Evolutionary conservation across 2,888 invertebrate species (phyloP).

Genomic region (Rotaria sp.): DNA sequence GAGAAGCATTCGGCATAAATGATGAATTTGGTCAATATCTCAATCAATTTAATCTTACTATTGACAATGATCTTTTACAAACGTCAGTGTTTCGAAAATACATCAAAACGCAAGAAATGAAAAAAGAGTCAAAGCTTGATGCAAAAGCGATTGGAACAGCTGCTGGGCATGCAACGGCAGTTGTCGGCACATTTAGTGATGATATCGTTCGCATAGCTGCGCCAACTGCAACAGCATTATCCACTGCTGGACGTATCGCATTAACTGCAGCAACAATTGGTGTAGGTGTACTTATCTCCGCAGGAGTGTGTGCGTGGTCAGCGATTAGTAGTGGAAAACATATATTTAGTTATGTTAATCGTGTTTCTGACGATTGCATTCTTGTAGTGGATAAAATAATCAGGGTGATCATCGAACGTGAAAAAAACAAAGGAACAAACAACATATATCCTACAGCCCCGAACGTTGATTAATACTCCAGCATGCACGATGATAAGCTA

Average conservation of each 20-base stretch:
- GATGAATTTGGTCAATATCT: background rate
- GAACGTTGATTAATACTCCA: no score
- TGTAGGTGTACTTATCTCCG: background rate
- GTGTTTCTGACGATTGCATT: background rate
- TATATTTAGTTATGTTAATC: background rate
- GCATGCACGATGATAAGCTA: no score
- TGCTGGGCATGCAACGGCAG: background rate
- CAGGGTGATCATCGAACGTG: background rate
- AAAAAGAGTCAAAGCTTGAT: background rate
- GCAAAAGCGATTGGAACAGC: no score
- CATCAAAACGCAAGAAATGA: background rate
- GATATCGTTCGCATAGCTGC: background rate
- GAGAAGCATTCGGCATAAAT: background rate
- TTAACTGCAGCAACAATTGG: background rate
- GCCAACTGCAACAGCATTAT: background rate
- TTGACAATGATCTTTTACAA: background rate
- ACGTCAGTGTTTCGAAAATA: background rate
- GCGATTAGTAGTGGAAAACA: background rate
- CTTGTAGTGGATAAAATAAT: background rate
- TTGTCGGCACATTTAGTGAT: background rate
- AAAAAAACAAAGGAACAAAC: no score
- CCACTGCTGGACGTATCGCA: background rate
- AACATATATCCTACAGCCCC: no score
- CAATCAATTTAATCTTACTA: background rate
- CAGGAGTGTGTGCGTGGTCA: background rate